Evolutionary conservation across 2,797 vertebrate species (phyloP), one percentile per base, ranked within the genome.

Genomic region (Zalophus californianus): DNA sequence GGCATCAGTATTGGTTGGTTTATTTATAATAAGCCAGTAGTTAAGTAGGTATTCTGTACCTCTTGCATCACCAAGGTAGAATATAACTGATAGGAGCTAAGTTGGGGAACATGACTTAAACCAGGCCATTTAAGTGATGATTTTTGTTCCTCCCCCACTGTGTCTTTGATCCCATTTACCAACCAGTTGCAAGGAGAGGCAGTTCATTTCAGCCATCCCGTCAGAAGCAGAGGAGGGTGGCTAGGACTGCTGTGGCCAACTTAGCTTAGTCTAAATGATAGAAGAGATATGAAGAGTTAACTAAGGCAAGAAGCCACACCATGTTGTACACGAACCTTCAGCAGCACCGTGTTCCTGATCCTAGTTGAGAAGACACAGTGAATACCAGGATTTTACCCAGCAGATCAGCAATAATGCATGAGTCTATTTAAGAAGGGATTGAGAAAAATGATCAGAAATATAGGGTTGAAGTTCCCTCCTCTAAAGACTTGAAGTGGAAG

Each of bases 371-470:
- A 56, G 29, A 85, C 7, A 66, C 5, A n/a, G 0, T 87, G 5
- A 96, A 56, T 93, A 3, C n/a, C 52, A 92, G 56, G 6, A 50
- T 91, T 95, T 97, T 84, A 79, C 77, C 27, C 35, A 86, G 18
- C n/a, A 97, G 54, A 87, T 93, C 32, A 88, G 56, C 52, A 89
- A 1, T 96, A 82, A 85, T 92, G 0, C 29, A 92, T 50, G 38
- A 86, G 38, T 66, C 50, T 50, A 38, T 38, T 82, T 85, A 90
- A 90, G 56, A 94, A 97, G 79, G 35, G 11, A 0, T 13, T 90
- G 8, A 90, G 32, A 93, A 64, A 83, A 90, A 58, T 66, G 12
- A 77, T 70, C 23, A 58, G 83, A 95, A 78, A 68, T 70, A 56
- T 2, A 90, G 21, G 54, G 15, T 85, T 86, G 38, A 91, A 52